Conservation (phyloP, 2,888 invertebrate genomes). For the Bimastos eiseni region DNA sequence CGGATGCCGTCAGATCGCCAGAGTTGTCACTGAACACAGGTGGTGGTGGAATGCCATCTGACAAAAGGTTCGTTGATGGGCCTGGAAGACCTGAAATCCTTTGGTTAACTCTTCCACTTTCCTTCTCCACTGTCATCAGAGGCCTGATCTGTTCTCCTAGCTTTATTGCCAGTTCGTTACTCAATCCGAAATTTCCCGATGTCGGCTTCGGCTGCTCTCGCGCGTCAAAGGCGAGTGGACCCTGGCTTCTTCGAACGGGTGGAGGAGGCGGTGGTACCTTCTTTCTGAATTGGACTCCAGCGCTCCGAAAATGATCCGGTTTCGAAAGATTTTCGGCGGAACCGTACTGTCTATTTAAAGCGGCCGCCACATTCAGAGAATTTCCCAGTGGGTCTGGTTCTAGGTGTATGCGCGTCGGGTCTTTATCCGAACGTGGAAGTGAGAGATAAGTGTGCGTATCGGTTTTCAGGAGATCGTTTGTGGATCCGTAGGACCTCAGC, state of each 20-base stretch:
- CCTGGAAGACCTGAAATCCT: background rate
- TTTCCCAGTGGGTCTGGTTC: background rate
- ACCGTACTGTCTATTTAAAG: background rate
- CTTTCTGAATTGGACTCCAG: background rate
- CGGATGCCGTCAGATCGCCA: background rate
- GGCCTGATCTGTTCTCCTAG: background rate
- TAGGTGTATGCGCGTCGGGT: background rate
- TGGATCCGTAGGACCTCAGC: background rate
- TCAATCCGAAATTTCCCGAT: background rate
- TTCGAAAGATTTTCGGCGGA: background rate
- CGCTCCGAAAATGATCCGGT: background rate
- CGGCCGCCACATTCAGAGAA: background rate
- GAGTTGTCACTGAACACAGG: background rate
- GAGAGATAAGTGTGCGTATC: background rate
- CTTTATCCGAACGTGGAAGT: background rate
- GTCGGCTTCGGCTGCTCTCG: background rate
- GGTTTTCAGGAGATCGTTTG: background rate
- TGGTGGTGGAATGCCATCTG: background rate
- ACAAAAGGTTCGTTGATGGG: background rate
- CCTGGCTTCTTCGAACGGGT: background rate
- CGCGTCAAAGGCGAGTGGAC: background rate
- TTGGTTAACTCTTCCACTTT: background rate
- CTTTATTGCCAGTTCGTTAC: background rate
- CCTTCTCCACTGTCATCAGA: background rate
- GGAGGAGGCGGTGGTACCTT: slow-evolving; percentile 7